phyloP scores from a whole-genome alignment of 2,113 vertebrate genomes.

The Raja brachyura region DNA sequence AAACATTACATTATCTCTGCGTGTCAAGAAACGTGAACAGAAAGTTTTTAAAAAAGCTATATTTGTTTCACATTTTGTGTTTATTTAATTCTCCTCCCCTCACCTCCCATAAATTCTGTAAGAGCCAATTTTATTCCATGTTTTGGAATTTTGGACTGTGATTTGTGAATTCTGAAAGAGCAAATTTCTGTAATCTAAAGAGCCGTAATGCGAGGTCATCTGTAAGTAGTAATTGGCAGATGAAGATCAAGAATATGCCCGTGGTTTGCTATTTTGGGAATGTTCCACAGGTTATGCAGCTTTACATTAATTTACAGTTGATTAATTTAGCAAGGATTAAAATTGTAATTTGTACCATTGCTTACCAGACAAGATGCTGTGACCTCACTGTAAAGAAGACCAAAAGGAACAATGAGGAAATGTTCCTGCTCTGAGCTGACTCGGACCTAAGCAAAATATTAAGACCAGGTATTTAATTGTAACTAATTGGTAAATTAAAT shows the following conservation, averaged over 20 bases:
- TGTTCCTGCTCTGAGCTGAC: conserved; percentile 85
- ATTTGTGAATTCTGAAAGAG: no score
- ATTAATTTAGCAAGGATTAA: background rate
- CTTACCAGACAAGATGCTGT: conserved; percentile 93
- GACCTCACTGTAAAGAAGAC: conserved; percentile 94
- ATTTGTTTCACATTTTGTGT: no score
- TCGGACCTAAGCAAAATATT: conserved; percentile 62
- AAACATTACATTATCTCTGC: no score
- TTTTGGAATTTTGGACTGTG: no score
- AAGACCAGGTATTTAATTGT: background rate
- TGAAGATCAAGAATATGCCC: background rate
- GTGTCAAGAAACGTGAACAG: no score
- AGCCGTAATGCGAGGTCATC: background rate
- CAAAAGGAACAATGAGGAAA: conserved; percentile 90
- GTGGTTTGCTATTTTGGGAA: background rate
- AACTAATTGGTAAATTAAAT: background rate
- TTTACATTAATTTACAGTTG: no score
- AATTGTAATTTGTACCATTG: background rate
- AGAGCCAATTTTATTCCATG: no score
- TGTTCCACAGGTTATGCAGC: background rate
- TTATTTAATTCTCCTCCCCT: no score
- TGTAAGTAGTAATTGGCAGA: no score
- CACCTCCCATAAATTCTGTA: no score
- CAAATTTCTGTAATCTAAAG: background rate
- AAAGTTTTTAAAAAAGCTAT: no score